These are phyloP conservation scores for Pseudocheirus occidentalis DNA, from an alignment of 2,797 vertebrate genomes.

Conservation along the genomic window DNA sequence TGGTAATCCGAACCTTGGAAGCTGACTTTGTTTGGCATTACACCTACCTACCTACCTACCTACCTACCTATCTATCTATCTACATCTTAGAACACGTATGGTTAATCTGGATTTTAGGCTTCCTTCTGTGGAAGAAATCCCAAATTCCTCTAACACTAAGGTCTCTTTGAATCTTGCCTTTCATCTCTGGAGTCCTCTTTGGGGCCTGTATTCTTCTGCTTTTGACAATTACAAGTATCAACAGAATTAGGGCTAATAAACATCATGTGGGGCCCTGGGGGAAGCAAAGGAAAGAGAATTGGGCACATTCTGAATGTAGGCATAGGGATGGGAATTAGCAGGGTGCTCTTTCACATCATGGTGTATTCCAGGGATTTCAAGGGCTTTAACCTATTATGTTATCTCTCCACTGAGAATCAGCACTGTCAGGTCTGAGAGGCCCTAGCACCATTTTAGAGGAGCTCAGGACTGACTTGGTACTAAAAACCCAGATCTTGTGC, in stretches of 20 bases:
- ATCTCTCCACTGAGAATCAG: background rate
- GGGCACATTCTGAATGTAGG: background rate
- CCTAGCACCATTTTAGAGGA: background rate
- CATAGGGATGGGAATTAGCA: background rate
- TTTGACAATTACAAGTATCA: background rate
- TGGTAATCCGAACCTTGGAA: no score
- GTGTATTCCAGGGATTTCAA: background rate
- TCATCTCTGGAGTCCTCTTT: constrained; percentile 18
- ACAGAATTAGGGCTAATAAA: background rate
- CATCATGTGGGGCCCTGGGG: background rate
- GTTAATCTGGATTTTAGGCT: background rate
- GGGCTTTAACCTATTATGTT: background rate
- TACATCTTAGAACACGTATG: background rate
- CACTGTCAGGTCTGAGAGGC: background rate
- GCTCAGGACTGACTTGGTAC: background rate
- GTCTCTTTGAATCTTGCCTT: constrained; percentile 13
- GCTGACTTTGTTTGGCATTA: no score
- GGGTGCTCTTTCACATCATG: background rate
- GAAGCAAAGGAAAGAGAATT: background rate
- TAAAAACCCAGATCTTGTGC: background rate
- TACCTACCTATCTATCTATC: no score
- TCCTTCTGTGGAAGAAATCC: constrained; percentile 17
- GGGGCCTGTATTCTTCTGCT: background rate
- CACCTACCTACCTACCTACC: no score
- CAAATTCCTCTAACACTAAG: constrained; percentile 1